Conservation (phyloP, 2,113 vertebrate species). For the Equus przewalskii region DNA sequence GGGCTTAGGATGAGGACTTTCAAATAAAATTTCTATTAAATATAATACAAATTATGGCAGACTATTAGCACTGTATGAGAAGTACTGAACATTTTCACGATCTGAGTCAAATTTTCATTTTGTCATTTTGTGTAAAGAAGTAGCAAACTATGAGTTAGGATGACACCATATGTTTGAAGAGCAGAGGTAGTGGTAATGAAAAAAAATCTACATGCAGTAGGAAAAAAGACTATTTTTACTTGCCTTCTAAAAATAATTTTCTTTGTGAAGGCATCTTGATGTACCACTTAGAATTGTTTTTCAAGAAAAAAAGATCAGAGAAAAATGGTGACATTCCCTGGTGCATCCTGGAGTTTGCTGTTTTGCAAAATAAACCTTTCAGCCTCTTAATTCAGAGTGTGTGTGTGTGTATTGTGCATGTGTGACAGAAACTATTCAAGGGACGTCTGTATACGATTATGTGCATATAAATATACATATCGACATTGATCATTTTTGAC, state of each 20-base stretch:
- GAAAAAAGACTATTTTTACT: not conserved
- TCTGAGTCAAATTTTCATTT: not conserved
- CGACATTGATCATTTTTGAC: not conserved
- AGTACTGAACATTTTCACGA: not conserved
- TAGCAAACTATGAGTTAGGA: not conserved
- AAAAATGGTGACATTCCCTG: not conserved
- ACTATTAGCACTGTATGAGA: not conserved
- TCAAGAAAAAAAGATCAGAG: not conserved
- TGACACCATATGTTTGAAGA: conserved; percentile 32
- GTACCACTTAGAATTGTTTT: not conserved
- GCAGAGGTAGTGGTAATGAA: not conserved
- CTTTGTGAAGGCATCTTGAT: conserved; percentile 17
- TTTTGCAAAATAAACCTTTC: conserved; percentile 1
- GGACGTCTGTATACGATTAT: not conserved
- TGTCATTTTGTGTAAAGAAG: not conserved
- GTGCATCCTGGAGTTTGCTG: not conserved
- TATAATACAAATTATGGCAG: not conserved
- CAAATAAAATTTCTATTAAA: not conserved
- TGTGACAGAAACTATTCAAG: not conserved
- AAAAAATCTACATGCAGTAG: not conserved
- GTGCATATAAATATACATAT: not conserved
- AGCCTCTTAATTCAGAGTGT: not conserved
- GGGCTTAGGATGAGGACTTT: not conserved
- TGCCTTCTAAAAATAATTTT: conserved; percentile 52
- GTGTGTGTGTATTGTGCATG: not conserved